Base-by-base conservation (phyloP, 2,797 vertebrate genomes). In the Taenioides sp. region DNA sequence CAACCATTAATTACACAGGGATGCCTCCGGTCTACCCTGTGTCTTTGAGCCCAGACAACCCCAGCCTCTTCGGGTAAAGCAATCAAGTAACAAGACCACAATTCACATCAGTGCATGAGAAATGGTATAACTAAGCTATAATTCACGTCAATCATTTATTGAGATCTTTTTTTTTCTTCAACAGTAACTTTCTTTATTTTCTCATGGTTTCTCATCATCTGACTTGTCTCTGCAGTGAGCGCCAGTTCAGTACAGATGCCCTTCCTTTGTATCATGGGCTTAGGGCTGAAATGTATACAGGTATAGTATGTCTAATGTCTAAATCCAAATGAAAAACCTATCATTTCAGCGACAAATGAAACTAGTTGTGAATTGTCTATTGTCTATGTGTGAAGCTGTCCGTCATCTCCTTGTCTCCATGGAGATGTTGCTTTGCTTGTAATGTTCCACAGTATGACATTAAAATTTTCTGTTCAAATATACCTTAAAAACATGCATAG, bases 1-100 rank as follows among this genome's bases (percentile, higher is more conserved):
- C 81, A 91, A 83, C 87, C 84, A 92, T 92, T 91, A 91, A 92
- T 90, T 93, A 89, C 85, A 84, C 84, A 87, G 84, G 88, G 85
- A 91, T 86, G 92, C 89, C 88, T 86, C 84, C 70, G 85, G 89
- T 91, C 79, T 90, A 80, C 84, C 84, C 86, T 68, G 49, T 75
- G 86, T 80, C 69, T 69, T 80, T 75, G 76, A 84, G 80, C 74
- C 62, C 70, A 87, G 71, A 84, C 43, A 54, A 50, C 70, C 79
- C 59, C 84, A 3, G 50, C 75, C 70, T 70, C 67, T 66, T 73
- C 57, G 50, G 76, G 76, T 75, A 73, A 63, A 74, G 75, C 76
- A 75, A 81, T 93, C 89, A 90, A 73, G 80, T 84, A 88, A 90
- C 84, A 78, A 80, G 49, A 84, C 71, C 74, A 78, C 70, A 79